Conservation (phyloP, 2,888 invertebrate genomes). For the Alviniconcha strummeri region DNA sequence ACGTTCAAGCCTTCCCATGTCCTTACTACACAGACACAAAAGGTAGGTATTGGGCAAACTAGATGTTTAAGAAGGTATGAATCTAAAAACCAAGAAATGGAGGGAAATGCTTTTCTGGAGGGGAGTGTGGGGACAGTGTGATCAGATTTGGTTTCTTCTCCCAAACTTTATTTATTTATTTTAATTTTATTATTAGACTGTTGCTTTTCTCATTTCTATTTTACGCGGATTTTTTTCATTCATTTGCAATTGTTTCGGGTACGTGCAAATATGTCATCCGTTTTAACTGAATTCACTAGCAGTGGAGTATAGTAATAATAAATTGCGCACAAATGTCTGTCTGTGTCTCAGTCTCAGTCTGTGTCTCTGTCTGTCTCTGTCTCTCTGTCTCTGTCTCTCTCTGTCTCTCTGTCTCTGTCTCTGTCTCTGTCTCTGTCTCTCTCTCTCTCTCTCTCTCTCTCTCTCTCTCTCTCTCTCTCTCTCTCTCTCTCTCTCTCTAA, state of each 20-base stretch:
- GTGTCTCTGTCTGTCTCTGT: conserved; percentile 1
- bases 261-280: too few species aligned
- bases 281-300: neutral
- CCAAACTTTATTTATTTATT: neutral
- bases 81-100: too few species aligned
- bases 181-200: neutral
- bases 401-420: neutral
- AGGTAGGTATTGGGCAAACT: too few species aligned
- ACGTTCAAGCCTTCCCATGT: too few species aligned
- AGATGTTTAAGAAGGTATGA: too few species aligned
- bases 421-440: conserved; percentile 1
- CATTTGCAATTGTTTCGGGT: neutral
- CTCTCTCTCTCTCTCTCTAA: too few species aligned
- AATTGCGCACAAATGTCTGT: neutral
- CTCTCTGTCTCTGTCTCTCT: conserved; percentile 9
- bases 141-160: too few species aligned
- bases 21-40: too few species aligned
- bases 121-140: too few species aligned
- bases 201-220: neutral
- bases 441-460: neutral
- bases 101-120: too few species aligned
- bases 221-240: neutral
- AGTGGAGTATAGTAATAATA: too few species aligned
- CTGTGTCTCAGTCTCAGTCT: neutral
- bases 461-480: neutral